Evolutionary conservation across 37 sponge, comb jelly and placozoan genomes (phyloP).

Genomic region (Beroe ovata): DNA sequence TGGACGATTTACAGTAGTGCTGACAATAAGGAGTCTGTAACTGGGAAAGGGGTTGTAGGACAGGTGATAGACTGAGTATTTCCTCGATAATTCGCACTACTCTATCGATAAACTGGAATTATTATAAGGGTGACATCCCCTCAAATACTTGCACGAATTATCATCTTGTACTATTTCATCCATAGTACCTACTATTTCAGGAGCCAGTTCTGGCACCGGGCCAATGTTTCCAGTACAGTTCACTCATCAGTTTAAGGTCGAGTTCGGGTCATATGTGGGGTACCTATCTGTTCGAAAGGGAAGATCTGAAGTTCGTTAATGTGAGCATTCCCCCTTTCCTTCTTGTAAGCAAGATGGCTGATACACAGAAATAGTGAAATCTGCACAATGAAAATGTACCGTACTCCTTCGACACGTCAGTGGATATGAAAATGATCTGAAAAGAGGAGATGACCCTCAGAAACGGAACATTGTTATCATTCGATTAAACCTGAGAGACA

Average conservation of each 20-base stretch:
- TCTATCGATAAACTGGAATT: no score
- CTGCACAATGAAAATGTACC: not conserved
- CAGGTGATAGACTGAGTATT: no score
- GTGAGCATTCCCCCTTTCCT: conserved; percentile 86
- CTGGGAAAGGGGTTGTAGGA: conserved; percentile 92
- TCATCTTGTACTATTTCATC: no score
- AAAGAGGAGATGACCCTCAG: no score
- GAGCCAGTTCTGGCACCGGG: conserved; percentile 79
- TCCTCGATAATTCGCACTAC: not conserved
- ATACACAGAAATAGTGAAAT: not conserved
- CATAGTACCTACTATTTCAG: no score
- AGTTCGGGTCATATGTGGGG: conserved; percentile 98
- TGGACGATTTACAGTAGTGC: conserved; percentile 84
- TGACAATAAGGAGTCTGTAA: conserved; percentile 85
- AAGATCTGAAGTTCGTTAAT: conserved; percentile 78
- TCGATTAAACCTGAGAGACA: no score
- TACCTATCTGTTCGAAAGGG: conserved; percentile 83
- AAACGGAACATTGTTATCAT: no score
- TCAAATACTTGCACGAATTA: no score
- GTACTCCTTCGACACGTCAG: no score
- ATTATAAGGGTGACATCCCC: no score
- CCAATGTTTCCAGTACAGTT: conserved; percentile 94
- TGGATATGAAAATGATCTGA: no score
- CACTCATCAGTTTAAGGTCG: conserved; percentile 80
- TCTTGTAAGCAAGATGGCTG: conserved; percentile 71